A percentile compares a stretch with the other conserved stretches of the same genome.
These are phyloP conservation scores for Drosophila longiperda DNA, from an alignment of 2,888 invertebrate species.

Conservation along the genomic window DNA sequence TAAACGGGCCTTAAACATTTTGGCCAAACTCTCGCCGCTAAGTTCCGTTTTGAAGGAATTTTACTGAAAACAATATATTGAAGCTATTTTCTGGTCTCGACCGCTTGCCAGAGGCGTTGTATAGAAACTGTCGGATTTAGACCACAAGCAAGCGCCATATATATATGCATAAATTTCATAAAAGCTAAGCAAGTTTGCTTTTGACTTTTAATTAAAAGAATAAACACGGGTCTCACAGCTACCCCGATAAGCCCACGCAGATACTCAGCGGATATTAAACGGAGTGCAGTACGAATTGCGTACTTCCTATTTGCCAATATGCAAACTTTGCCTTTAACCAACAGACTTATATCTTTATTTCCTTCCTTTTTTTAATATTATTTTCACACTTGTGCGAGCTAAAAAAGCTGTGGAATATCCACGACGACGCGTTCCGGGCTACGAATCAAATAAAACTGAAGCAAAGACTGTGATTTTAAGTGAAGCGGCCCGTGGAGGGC, in stretches of 20 bases:
- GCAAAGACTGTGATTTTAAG: constrained; percentile 38
- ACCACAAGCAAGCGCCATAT: constrained; percentile 69
- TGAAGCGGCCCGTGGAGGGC: constrained; percentile 63
- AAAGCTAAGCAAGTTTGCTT: constrained; percentile 31
- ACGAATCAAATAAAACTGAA: constrained; percentile 47
- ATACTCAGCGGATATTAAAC: constrained; percentile 54
- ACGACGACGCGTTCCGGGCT: constrained; percentile 48
- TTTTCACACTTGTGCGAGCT: constrained; percentile 50
- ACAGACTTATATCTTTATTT: neutral
- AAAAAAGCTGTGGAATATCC: constrained; percentile 69
- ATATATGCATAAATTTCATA: constrained; percentile 60
- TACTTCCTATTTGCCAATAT: constrained; percentile 50
- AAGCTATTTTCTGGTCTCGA: constrained; percentile 27
- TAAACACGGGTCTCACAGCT: constrained; percentile 56
- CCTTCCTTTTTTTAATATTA: constrained; percentile 9
- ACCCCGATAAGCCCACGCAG: constrained; percentile 44
- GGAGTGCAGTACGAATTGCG: neutral
- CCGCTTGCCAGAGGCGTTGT: constrained; percentile 43
- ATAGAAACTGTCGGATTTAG: constrained; percentile 54
- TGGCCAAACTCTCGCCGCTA: constrained; percentile 76
- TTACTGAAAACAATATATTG: constrained; percentile 8
- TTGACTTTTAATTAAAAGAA: constrained; percentile 71
- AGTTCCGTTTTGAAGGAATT: constrained; percentile 76
- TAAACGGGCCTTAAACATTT: constrained; percentile 83
- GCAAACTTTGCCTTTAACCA: constrained; percentile 18